Evolutionary conservation across 2,797 vertebrate genomes (phyloP), one percentile per base, ranked within the genome.

Genomic region (Holocentrus rufus): DNA sequence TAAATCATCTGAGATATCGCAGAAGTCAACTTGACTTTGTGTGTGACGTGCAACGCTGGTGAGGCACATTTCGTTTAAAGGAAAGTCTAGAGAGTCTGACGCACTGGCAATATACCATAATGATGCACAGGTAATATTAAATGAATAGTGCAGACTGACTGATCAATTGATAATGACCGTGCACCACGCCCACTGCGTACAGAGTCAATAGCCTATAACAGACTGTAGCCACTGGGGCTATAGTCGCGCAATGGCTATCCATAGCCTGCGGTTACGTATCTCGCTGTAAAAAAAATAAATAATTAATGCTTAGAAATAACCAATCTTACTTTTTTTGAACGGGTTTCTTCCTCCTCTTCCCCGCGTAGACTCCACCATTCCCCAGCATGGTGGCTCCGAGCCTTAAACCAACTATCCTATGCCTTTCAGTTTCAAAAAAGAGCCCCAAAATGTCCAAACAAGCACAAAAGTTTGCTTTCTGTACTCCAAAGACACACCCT

Each of bases 291-390:
- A 7, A 14, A 57, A n/a, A 0, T 9, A 23, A 7, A 27, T 8
- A 18, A 63, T 11, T 0, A 15, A 23, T 17, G 7, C 1, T 27
- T 27, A 5, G 2, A 10, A 49, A 53, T 8, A 20, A n/a, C 27
- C 17, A 52, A 31, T 57, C 75, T 30, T 20, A 88, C 86, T 36
- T 74, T 76, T 87, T 90, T 64, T 79, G 83, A 0, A 65, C 77
- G 44, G 88, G 88, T 59, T 88, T 90, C 80, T 76, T 90, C 78
- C 88, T 85, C 75, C 56, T 85, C 82, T 72, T 88, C 69, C 59
- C 76, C 42, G 85, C 85, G 64, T 85, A 86, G 0, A 57, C 73
- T 14, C 69, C 83, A 0, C 60, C 64, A 17, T 63, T 83, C 14
- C 86, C 85, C 74, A 72, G 70, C 88, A 90, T 88, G 68, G 2